phyloP scores from a whole-genome alignment of 2,113 vertebrate species.

The Nyctereutes procyonoides region DNA sequence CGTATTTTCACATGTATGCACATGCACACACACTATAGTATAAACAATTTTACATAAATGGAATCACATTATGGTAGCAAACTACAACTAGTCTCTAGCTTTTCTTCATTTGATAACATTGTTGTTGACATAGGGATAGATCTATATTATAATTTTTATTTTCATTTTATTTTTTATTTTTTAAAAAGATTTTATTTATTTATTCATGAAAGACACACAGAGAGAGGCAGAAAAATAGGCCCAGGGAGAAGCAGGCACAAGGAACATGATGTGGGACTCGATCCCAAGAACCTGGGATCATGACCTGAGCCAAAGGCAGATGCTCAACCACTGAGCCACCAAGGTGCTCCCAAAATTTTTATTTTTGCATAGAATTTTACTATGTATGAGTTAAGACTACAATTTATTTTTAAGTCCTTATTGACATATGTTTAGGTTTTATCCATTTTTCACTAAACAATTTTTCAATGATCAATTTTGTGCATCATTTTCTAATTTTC shows the following conservation, averaged over 20 bases:
- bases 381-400: background rate
- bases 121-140: background rate
- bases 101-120: background rate
- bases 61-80: background rate
- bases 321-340: too few species aligned
- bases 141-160: background rate
- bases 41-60: background rate
- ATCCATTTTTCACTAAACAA: background rate
- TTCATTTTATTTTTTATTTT: background rate
- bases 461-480: background rate
- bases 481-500: conserved; percentile 41
- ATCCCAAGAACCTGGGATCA: too few species aligned
- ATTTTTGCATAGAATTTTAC: conserved; percentile 2
- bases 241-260: too few species aligned
- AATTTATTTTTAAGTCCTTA: background rate
- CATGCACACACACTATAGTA: background rate
- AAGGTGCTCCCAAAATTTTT: background rate
- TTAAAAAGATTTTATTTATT: too few species aligned
- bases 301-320: too few species aligned
- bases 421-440: background rate
- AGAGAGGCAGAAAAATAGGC: too few species aligned
- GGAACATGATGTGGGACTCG: too few species aligned
- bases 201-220: too few species aligned
- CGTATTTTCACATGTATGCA: background rate
- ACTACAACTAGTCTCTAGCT: background rate